Conservation (phyloP, 2,888 invertebrate species). For the Microctonus hyperodae region DNA sequence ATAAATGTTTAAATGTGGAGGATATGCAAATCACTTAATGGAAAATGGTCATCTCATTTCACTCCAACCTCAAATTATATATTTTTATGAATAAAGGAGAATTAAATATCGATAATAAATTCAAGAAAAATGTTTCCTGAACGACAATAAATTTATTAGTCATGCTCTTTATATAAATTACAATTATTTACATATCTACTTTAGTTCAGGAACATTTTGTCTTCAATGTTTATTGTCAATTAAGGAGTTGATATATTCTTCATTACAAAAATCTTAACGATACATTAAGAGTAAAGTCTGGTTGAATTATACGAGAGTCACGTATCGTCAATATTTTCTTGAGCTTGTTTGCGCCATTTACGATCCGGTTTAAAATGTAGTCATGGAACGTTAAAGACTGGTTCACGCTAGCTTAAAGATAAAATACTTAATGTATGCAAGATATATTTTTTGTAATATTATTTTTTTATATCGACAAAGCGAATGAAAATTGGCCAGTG, state of each 20-base stretch:
- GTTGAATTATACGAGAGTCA: background rate
- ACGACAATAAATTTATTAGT: background rate
- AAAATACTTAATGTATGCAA: conserved; percentile 1
- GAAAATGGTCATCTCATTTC: no score
- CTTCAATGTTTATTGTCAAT: background rate
- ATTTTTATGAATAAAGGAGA: no score
- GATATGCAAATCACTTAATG: no score
- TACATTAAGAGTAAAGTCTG: background rate
- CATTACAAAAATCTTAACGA: background rate
- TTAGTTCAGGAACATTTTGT: background rate
- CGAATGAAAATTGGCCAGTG: background rate
- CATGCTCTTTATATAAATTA: background rate
- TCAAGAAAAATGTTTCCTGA: background rate
- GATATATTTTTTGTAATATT: background rate
- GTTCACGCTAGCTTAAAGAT: conserved; percentile 5
- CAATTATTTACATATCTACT: background rate
- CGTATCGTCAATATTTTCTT: conserved; percentile 12
- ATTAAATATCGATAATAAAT: no score
- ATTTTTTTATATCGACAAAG: background rate
- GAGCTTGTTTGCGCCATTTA: conserved; percentile 14
- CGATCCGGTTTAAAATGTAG: conserved; percentile 11
- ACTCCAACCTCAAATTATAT: no score
- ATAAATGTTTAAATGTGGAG: no score
- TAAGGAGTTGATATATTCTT: background rate
- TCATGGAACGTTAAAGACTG: background rate